Percentiles rank a stretch among this genome's conserved stretches.
Evolutionary conservation across 2,113 vertebrate genomes (phyloP).

Genomic region (Suricata suricatta): DNA sequence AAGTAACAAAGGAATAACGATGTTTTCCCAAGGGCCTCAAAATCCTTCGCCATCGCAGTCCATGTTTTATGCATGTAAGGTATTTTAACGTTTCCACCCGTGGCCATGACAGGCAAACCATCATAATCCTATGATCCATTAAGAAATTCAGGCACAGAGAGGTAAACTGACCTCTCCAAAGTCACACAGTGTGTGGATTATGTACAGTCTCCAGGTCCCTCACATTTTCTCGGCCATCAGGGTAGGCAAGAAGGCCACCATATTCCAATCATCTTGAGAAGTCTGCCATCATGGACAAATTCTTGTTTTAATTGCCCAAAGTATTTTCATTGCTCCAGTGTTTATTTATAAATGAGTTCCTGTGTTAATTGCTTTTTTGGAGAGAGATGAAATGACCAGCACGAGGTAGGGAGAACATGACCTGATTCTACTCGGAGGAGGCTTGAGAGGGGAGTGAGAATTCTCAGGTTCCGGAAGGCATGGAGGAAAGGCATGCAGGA

Average conservation of each 20-base stretch:
- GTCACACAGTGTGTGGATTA: not conserved
- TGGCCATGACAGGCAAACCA: not conserved
- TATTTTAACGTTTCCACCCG: not conserved
- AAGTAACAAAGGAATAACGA: not conserved
- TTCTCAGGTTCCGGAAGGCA: not conserved
- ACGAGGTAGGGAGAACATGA: not conserved
- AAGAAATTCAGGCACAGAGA: not conserved
- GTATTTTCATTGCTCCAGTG: not conserved
- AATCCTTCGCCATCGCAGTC: not conserved
- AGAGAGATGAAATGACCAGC: not conserved
- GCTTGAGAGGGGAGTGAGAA: not conserved
- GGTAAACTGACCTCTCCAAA: not conserved
- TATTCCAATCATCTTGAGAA: not conserved
- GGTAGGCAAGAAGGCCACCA: not conserved
- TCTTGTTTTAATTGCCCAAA: not conserved
- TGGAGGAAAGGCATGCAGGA: not conserved
- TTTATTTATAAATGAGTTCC: not conserved
- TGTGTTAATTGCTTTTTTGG: not conserved
- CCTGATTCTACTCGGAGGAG: not conserved
- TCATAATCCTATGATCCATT: not conserved
- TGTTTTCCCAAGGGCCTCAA: not conserved
- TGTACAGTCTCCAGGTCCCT: rapidly evolving
- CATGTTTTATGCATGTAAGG: rapidly evolving
- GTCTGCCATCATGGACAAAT: rapidly evolving
- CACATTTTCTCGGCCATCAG: not conserved